Percentiles rank a stretch among this genome's conserved stretches.
These are phyloP conservation scores for Chanos chanos DNA, from an alignment of 2,797 vertebrate genomes.

Conservation along the genomic window DNA sequence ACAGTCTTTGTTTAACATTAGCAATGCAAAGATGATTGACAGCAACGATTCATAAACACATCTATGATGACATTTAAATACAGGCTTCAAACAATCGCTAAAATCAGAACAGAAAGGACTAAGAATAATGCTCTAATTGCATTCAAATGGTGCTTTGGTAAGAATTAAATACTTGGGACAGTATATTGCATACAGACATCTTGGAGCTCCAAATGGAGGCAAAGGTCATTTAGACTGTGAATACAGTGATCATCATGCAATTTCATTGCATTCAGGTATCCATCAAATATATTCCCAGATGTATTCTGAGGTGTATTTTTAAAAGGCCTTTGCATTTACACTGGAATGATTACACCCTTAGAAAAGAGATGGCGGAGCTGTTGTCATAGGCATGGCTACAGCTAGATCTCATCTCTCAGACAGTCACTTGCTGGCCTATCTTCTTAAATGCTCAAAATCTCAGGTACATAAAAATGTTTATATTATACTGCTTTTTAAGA, in stretches of 20 bases:
- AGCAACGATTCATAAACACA: background rate
- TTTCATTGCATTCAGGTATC: conserved; percentile 25
- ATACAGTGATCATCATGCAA: conserved; percentile 24
- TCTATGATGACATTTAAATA: conserved; percentile 8
- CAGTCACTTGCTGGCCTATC: too few species aligned
- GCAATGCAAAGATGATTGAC: background rate
- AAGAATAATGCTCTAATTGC: conserved; percentile 75
- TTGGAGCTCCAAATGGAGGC: conserved; percentile 28
- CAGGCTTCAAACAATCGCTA: conserved; percentile 63
- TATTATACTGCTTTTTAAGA: too few species aligned
- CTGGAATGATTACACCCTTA: conserved; percentile 1
- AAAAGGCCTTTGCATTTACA: too few species aligned
- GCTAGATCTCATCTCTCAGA: too few species aligned
- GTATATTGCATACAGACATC: conserved; percentile 66
- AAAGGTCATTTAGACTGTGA: conserved; percentile 34
- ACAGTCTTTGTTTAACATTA: too few species aligned
- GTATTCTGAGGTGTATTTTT: conserved; percentile 22
- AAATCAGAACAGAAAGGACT: conserved; percentile 72
- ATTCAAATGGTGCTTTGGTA: conserved; percentile 72
- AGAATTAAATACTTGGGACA: conserved; percentile 68
- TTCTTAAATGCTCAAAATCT: too few species aligned
- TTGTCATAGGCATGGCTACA: too few species aligned
- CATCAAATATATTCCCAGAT: conserved; percentile 9
- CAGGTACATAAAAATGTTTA: too few species aligned
- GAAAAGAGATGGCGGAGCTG: conserved; percentile 2